Percentiles rank a stretch among this genome's conserved stretches.
Evolutionary conservation across 2,888 invertebrate genomes (phyloP).

Genomic region (Formica aserva): DNA sequence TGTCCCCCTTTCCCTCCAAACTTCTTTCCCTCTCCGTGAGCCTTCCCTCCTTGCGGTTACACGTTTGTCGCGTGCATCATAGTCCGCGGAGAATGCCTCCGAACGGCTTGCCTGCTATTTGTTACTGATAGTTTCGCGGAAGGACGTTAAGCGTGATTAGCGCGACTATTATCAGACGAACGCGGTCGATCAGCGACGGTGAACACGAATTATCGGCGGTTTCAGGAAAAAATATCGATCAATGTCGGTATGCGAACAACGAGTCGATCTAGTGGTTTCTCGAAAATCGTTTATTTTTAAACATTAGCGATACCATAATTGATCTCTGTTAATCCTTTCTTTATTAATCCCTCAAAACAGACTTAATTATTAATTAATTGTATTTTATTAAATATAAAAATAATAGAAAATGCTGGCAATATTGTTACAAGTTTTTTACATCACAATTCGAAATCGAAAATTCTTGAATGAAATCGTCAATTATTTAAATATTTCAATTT

Average conservation of each 20-base stretch:
- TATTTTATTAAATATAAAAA: constrained; percentile 7
- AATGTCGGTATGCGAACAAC: constrained; percentile 1
- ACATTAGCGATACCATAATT: background rate
- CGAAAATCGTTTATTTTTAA: background rate
- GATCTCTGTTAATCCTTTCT: background rate
- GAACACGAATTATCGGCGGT: constrained; percentile 28
- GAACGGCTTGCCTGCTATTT: constrained; percentile 29
- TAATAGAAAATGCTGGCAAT: background rate
- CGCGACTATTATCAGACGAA: constrained; percentile 25
- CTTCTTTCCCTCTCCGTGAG: constrained; percentile 23
- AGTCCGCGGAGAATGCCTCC: constrained; percentile 29
- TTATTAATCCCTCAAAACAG: background rate
- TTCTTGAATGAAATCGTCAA: background rate
- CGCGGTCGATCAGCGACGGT: constrained; percentile 9
- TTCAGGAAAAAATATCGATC: constrained; percentile 29
- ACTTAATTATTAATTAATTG: constrained; percentile 1
- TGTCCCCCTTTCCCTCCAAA: constrained; percentile 2
- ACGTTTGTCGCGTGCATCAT: constrained; percentile 55
- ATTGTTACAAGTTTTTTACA: background rate
- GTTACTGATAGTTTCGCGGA: constrained; percentile 45
- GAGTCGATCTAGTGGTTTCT: constrained; percentile 5
- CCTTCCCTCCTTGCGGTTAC: constrained; percentile 49
- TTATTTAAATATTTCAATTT: constrained; percentile 3
- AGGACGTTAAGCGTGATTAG: constrained; percentile 28
- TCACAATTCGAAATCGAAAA: no score